Conservation (phyloP, 2,888 invertebrate species). For the Neuroscelio doddi region DNA sequence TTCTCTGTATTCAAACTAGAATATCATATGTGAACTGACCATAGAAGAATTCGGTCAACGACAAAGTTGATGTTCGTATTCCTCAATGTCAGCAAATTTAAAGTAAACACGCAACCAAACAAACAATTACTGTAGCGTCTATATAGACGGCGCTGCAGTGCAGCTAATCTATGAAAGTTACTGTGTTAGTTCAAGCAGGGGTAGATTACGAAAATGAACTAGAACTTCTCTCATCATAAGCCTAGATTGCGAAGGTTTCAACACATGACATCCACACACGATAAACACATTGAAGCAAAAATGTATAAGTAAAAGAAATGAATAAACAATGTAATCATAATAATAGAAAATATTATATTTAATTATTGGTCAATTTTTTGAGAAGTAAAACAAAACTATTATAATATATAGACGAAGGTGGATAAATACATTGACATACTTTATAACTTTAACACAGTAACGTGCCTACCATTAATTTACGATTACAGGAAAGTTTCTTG, state of each 20-base stretch:
- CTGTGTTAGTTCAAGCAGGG: conserved; percentile 37
- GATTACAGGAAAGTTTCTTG: too few relatives aligned
- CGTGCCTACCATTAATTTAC: too few relatives aligned
- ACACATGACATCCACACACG: conserved; percentile 12
- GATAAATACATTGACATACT: too few relatives aligned
- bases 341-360: too few relatives aligned
- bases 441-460: too few relatives aligned
- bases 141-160: conserved; percentile 18
- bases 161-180: conserved; percentile 36
- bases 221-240: conserved; percentile 16
- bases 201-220: conserved; percentile 30
- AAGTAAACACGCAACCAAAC: conserved; percentile 25
- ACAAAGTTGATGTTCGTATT: conserved; percentile 35
- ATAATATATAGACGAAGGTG: too few relatives aligned
- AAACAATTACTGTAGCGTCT: conserved; percentile 23
- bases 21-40: neutral
- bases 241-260: conserved; percentile 18
- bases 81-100: conserved; percentile 26
- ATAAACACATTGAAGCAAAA: conserved; percentile 11
- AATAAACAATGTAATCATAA: too few relatives aligned
- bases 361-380: too few relatives aligned
- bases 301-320: too few relatives aligned
- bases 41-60: conserved; percentile 35
- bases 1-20: conserved; percentile 28
- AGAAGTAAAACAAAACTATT: too few relatives aligned